A percentile compares a stretch with the other conserved stretches of the same genome.
Evolutionary conservation across 2,888 invertebrate species (phyloP).

Genomic region (Leuctra nigra): DNA sequence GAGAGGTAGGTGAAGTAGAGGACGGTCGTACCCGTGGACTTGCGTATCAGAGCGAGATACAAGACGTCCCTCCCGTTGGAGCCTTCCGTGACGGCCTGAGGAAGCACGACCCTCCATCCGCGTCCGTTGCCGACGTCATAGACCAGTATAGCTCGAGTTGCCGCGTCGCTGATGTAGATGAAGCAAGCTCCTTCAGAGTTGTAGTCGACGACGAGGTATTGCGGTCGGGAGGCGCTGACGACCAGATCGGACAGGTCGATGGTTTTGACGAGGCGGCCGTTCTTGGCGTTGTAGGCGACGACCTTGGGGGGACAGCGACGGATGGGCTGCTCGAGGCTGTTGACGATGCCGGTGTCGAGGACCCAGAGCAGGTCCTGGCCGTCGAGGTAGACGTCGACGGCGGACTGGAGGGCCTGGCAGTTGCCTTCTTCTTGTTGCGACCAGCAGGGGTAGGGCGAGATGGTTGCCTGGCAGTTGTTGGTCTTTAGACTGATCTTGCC

Average conservation of each 20-base stretch:
- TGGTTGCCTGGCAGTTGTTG: slow-evolving; percentile 44
- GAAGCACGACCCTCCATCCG: slow-evolving; percentile 57
- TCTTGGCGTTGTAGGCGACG: slow-evolving; percentile 52
- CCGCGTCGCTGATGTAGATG: slow-evolving; percentile 60
- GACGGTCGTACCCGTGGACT: slow-evolving; percentile 49
- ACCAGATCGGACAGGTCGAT: slow-evolving; percentile 54
- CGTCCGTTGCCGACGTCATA: slow-evolving; percentile 55
- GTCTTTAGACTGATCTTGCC: slow-evolving; percentile 47
- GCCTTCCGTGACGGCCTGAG: slow-evolving; percentile 44
- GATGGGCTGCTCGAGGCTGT: slow-evolving; percentile 56
- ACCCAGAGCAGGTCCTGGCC: slow-evolving; percentile 63
- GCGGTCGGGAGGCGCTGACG: slow-evolving; percentile 54
- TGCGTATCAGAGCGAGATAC: slow-evolving; percentile 56
- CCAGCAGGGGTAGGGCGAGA: slow-evolving; percentile 58
- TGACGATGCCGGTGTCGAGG: slow-evolving; percentile 62
- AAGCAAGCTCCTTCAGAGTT: slow-evolving; percentile 44
- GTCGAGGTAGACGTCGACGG: slow-evolving; percentile 57
- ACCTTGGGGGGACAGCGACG: slow-evolving; percentile 63
- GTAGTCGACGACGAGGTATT: slow-evolving; percentile 63
- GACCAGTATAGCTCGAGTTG: slow-evolving; percentile 58
- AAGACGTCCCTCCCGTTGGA: slow-evolving; percentile 54
- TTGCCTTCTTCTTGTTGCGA: slow-evolving; percentile 56
- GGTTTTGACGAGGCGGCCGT: slow-evolving; percentile 51
- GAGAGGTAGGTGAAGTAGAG: slow-evolving; percentile 58
- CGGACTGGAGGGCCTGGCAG: slow-evolving; percentile 59